Conservation (phyloP, 1,140 invertebrate genomes). For the Wiebesia pumilae region DNA sequence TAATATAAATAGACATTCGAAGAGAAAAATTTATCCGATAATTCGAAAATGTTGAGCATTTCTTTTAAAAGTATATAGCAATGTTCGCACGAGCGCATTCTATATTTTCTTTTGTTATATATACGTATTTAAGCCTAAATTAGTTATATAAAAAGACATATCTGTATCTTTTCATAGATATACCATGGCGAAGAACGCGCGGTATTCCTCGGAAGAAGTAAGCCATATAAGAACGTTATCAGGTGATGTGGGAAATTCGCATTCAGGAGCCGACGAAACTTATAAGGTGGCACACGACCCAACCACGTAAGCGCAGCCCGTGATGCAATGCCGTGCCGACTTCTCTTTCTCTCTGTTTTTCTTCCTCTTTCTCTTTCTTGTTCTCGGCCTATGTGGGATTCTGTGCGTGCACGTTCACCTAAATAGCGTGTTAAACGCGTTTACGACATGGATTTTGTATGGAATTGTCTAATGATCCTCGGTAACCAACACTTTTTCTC, state of each 20-base stretch:
- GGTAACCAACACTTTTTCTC: slow-evolving; percentile 16
- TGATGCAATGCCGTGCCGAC: slow-evolving; percentile 15
- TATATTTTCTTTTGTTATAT: too few species aligned
- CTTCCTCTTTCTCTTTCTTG: slow-evolving; percentile 25
- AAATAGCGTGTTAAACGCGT: slow-evolving; percentile 47
- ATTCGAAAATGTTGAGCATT: too few species aligned
- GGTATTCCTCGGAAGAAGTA: slow-evolving; percentile 42
- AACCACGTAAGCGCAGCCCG: not conserved
- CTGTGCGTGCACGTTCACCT: not conserved
- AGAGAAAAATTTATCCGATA: too few species aligned
- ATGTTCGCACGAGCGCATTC: too few species aligned
- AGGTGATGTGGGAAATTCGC: slow-evolving; percentile 59
- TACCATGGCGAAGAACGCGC: too few species aligned
- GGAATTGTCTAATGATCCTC: slow-evolving; percentile 45
- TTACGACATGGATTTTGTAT: slow-evolving; percentile 38
- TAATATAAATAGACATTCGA: too few species aligned
- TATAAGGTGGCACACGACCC: slow-evolving; percentile 55
- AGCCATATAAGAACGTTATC: slow-evolving; percentile 59
- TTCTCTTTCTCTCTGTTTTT: not conserved
- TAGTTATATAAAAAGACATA: too few species aligned
- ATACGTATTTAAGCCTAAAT: too few species aligned
- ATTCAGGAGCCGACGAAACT: slow-evolving; percentile 54
- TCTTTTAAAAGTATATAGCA: too few species aligned
- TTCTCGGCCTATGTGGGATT: not conserved
- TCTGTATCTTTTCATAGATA: too few species aligned